These are phyloP conservation scores for Yoshiicerus persimilis DNA, from an alignment of 1,140 invertebrate species.

Conservation along the genomic window DNA sequence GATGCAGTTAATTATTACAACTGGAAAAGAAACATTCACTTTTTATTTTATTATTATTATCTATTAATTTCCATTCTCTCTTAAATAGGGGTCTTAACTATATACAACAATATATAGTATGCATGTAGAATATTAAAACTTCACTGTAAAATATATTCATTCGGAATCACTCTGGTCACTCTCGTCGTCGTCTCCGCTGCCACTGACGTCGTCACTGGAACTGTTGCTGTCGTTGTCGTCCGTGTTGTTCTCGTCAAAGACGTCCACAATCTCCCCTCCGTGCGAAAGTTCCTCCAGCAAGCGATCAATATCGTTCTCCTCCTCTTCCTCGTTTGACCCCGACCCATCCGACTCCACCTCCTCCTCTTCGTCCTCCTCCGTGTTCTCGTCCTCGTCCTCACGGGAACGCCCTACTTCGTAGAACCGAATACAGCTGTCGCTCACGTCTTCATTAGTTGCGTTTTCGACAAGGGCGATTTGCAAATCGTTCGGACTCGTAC, in stretches of 20 bases:
- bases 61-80: background rate
- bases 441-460: slow-evolving; percentile 58
- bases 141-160: background rate
- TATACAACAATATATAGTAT: background rate
- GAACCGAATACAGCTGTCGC: slow-evolving; percentile 79
- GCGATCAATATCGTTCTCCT: slow-evolving; percentile 57
- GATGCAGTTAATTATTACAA: background rate
- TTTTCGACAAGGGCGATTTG: slow-evolving; percentile 83
- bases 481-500: slow-evolving; percentile 43
- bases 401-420: slow-evolving; percentile 76
- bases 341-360: slow-evolving; percentile 55
- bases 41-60: too few species aligned
- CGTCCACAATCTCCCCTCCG: slow-evolving; percentile 47
- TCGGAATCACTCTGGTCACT: slow-evolving; percentile 3
- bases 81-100: background rate
- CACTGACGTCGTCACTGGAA: slow-evolving; percentile 54
- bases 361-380: slow-evolving; percentile 55
- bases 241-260: slow-evolving; percentile 45
- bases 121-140: background rate
- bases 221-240: slow-evolving; percentile 55
- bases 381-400: slow-evolving; percentile 71
- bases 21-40: background rate
- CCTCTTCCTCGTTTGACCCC: slow-evolving; percentile 55
- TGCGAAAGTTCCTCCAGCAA: slow-evolving; percentile 51
- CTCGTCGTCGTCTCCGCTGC: slow-evolving; percentile 50